A percentile compares a stretch with the other conserved stretches of the same genome.
Conservation (phyloP, 2,797 vertebrate species). For the Enteromius fasciolatus region DNA sequence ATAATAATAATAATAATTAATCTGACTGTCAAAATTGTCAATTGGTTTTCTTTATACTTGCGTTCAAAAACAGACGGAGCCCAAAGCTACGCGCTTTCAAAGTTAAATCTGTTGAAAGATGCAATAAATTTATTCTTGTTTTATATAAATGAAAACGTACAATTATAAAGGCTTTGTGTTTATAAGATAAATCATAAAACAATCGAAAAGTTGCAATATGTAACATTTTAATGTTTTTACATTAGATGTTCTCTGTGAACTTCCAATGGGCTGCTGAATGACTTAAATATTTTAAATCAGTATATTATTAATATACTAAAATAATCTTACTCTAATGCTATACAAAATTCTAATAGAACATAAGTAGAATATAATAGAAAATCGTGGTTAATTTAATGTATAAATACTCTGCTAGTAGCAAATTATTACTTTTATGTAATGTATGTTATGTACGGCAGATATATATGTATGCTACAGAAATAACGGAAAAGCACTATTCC, state of each 20-base stretch:
- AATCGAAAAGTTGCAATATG: not conserved
- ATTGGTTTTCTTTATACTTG: not conserved
- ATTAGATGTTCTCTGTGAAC: not conserved
- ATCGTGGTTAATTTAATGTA: not conserved
- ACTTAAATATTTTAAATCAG: not conserved
- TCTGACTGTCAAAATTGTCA: not conserved
- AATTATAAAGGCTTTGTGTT: not conserved
- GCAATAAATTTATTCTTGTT: not conserved
- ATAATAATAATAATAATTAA: no score
- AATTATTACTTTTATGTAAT: not conserved
- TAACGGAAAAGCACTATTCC: no score
- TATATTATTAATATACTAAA: not conserved
- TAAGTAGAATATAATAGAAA: no score
- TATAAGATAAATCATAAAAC: not conserved
- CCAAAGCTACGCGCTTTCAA: not conserved
- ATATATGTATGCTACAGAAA: no score
- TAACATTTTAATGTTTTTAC: not conserved
- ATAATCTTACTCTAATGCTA: not conserved
- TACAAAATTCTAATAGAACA: not conserved
- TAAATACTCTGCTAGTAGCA: not conserved
- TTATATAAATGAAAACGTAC: not conserved
- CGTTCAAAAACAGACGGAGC: not conserved
- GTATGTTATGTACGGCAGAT: not conserved
- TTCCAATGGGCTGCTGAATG: not conserved
- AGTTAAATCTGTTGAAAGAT: not conserved